Evolutionary conservation across 2,113 vertebrate species (phyloP), one percentile per base, ranked within the genome.

Genomic region (Rhineura floridana): DNA sequence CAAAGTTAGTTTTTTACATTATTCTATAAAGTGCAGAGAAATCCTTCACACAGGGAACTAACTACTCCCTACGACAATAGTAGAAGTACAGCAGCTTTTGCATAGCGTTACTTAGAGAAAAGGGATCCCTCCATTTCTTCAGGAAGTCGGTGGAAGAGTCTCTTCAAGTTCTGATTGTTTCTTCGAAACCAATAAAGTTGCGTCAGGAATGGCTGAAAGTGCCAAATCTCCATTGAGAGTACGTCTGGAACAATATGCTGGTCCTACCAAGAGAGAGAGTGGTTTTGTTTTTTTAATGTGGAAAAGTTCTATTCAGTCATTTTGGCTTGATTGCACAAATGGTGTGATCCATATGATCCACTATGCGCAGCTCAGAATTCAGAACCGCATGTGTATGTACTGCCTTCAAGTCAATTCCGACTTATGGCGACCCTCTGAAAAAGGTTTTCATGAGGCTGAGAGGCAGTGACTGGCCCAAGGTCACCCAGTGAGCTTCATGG

Each of bases 1-100:
- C 94, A 95, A 97, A 98, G 95, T 91, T 93, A 93, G 67, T 95
- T 95, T 88, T 96, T 96, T 95, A 95, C 93, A 95, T 97, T 95
- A 94, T 94, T 97, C 94, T 97, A 96, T 98, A 98, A 98, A 98
- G 98, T 98, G 97, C 98, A 97, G 96, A 97, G 95, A 97, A 97
- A 97, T 96, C 94, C 96, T 95, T 96, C 93, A 95, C 97, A 90
- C 93, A 95, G 96, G 97, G 94, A 96, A 96, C 95, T 91, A 85
- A 95, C 94, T 96, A 97, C 95, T 95, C 96, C 95, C 95, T 95
- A 94, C 93, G 96, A 96, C 90, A 94, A 96, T 89, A 95, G 93
- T 95, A 96, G 94, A 96, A 96, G 96, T 94, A 96, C 96, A 97
- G 96, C 97, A 96, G 96, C 94, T 93, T 97, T 97, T 98, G 97